phyloP scores from a whole-genome alignment of 2,113 vertebrate species.

The Beaufortia kweichowensis region DNA sequence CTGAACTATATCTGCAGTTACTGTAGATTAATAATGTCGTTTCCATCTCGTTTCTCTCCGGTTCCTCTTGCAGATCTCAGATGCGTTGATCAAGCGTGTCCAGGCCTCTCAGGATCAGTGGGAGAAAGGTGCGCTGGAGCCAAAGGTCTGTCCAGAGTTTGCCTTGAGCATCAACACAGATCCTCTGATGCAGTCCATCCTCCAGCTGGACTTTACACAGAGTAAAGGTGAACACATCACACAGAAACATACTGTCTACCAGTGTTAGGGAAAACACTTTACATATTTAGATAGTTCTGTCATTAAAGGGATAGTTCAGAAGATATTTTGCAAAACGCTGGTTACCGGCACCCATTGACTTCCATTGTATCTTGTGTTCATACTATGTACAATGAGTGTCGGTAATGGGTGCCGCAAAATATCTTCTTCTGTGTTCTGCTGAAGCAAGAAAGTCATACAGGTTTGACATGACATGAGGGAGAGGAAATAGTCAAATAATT shows the following conservation, averaged over 20 bases:
- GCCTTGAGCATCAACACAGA: constrained; percentile 91
- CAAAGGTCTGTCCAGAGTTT: constrained; percentile 93
- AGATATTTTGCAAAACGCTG: no score
- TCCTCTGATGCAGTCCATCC: constrained; percentile 89
- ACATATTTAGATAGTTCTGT: no score
- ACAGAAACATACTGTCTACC: constrained; percentile 2
- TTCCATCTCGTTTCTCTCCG: background rate
- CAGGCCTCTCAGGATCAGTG: constrained; percentile 94
- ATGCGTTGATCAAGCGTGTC: constrained; percentile 94
- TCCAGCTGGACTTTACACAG: constrained; percentile 95
- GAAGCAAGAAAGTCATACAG: no score
- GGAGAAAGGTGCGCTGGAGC: constrained; percentile 95
- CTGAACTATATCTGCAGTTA: background rate
- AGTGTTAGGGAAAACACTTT: no score
- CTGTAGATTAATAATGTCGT: background rate
- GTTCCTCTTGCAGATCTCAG: constrained; percentile 81
- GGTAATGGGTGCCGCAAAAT: no score
- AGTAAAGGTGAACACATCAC: constrained; percentile 85
- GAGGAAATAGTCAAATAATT: no score
- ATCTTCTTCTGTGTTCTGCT: no score
- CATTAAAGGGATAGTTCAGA: no score
- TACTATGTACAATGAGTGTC: no score
- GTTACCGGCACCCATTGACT: no score
- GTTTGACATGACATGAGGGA: no score
- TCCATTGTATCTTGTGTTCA: no score